phyloP scores from a whole-genome alignment of 2,113 vertebrate species.

The Lasiurus borealis region DNA sequence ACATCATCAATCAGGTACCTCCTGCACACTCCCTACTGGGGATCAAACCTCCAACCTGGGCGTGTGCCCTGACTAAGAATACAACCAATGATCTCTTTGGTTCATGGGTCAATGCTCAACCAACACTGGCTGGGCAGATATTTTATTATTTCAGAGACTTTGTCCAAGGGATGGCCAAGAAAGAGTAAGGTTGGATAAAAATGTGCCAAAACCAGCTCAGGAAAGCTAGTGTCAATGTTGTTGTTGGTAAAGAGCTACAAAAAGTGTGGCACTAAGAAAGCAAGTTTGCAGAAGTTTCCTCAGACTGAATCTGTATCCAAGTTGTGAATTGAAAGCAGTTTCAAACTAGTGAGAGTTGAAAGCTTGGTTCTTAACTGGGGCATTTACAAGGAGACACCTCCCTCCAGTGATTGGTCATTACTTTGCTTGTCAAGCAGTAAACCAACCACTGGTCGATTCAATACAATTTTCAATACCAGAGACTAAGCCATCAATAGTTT shows the following conservation, averaged over 20 bases:
- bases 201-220: neutral
- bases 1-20: no score
- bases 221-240: neutral
- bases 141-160: neutral
- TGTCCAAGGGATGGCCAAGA: no score
- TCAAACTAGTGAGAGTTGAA: no score
- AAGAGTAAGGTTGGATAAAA: neutral
- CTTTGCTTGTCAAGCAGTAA: slow-evolving; percentile 33
- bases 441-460: slow-evolving; percentile 60
- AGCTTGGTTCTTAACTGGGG: neutral
- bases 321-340: no score
- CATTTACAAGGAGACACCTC: slow-evolving; percentile 4
- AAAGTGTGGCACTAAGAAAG: neutral
- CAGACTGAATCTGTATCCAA: neutral
- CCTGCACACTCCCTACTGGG: no score
- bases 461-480: slow-evolving; percentile 72
- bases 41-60: no score
- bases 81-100: no score
- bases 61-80: no score
- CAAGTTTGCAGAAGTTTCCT: neutral
- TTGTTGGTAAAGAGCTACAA: neutral
- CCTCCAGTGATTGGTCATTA: slow-evolving; percentile 65
- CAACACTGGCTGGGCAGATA: no score
- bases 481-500: slow-evolving; percentile 71
- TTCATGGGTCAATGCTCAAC: no score